Evolutionary conservation across 2,888 invertebrate species (phyloP), one percentile per base, ranked within the genome.

Genomic region (Corythucha ciliata): DNA sequence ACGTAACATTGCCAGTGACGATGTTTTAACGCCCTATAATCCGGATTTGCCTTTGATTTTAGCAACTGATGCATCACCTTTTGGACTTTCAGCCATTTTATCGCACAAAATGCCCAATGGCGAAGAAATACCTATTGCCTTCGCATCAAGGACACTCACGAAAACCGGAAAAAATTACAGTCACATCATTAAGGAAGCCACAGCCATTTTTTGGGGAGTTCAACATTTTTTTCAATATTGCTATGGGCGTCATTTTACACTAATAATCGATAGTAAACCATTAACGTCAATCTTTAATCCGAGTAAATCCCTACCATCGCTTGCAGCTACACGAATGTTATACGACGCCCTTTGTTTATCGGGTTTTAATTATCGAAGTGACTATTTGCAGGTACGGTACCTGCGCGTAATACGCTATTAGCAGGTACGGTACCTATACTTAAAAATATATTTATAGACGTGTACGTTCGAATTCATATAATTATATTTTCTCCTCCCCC

Each of bases 201-300:
- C 44, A 12, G 52, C 57, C 10, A 48, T 57, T 3, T 48, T 41
- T 49, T 57, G 36, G 25, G 32, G 18, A 10, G 20, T 22, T 18
- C 22, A 39, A 16, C 33, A 10, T 20, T 36, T 46, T 20, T 46
- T 21, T 21, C 18, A 32, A 20, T 55, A 52, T 34, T 20, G 39
- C 10, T 53, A 34, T 48, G 55, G 55, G 4, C 21, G 52, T 10
- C 34, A 54, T n/a, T 54, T 52, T 18, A 46, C 39, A 8, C 46
- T 52, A 14, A 48, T 48, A 12, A 33, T 40, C 10, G 55, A 55
- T 25, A 52, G 52, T 18, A 52, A 52, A 24, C 55, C 55, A 12
- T 24, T 55, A 5, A 29, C 46, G 2, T 24, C 14, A 12, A 55
- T 55, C 26, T 47, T 52, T 12, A 24, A 48, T n/a, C 52, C 55